phyloP scores from a whole-genome alignment of 2,888 invertebrate genomes.

The Galerucella pusilla region DNA sequence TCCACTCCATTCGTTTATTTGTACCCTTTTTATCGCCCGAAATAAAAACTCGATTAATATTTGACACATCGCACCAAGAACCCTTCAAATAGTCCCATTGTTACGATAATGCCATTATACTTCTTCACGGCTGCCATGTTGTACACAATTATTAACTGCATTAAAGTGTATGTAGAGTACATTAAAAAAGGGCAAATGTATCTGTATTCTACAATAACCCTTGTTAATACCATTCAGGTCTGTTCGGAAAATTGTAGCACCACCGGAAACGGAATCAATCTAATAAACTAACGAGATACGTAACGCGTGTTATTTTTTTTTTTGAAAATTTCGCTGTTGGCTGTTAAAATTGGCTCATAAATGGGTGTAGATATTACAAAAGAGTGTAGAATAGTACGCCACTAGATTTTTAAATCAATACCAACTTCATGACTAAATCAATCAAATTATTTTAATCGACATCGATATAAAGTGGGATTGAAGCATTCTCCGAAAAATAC shows the following conservation, averaged over 20 bases:
- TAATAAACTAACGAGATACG: conserved; percentile 17
- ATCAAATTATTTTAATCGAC: too few species aligned
- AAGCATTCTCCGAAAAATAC: too few species aligned
- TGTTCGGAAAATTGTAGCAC: conserved; percentile 6
- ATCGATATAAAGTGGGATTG: too few species aligned
- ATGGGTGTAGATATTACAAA: too few species aligned
- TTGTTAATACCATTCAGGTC: conserved; percentile 12
- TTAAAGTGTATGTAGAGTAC: conserved; percentile 23
- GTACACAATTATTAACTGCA: conserved; percentile 29
- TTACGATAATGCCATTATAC: conserved; percentile 21
- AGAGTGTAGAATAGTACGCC: too few species aligned
- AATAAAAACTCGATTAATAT: conserved; percentile 21
- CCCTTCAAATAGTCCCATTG: conserved; percentile 23
- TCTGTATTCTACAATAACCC: conserved; percentile 13
- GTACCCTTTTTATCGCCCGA: conserved; percentile 10
- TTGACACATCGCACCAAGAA: conserved; percentile 23
- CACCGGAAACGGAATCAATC: conserved; percentile 11
- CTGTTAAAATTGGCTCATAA: neutral
- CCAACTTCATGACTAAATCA: too few species aligned
- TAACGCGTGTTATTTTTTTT: neutral
- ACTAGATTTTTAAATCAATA: too few species aligned
- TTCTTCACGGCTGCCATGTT: conserved; percentile 22
- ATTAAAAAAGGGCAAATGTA: conserved; percentile 24
- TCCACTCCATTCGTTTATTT: conserved; percentile 8
- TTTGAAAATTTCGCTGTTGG: neutral